Percentiles rank a stretch among this genome's conserved stretches.
phyloP scores from a whole-genome alignment of 2,113 vertebrate genomes.

The Xiphorhynchus elegans region DNA sequence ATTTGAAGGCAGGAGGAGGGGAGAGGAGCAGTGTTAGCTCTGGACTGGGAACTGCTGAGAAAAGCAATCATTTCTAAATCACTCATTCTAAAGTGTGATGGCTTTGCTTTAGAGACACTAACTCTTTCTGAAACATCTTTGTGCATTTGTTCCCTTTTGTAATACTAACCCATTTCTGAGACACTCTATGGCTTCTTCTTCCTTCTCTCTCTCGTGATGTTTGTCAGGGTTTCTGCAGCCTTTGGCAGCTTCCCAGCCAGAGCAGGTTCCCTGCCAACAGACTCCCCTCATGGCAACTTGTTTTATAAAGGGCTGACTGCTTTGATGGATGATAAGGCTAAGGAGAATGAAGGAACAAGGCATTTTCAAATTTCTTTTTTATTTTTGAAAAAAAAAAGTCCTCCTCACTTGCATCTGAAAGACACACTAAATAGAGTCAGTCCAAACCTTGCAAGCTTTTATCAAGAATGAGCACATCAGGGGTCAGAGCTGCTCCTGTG shows the following conservation, averaged over 20 bases:
- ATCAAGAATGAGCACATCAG: not conserved
- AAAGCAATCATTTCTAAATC: not conserved
- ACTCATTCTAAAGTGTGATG: not conserved
- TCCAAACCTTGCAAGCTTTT: not conserved
- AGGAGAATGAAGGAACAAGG: not conserved
- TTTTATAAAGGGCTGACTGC: slow-evolving; percentile 27
- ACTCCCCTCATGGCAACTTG: not conserved
- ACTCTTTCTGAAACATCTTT: not conserved
- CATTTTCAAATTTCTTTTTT: not conserved
- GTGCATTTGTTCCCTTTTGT: not conserved
- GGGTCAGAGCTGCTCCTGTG: not conserved
- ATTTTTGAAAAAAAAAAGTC: not conserved
- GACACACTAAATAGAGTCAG: not conserved
- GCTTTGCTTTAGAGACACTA: not conserved
- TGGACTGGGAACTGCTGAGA: not conserved
- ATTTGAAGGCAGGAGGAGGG: not conserved
- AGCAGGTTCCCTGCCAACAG: slow-evolving; percentile 35
- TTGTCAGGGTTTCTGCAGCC: slow-evolving; percentile 24
- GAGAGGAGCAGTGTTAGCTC: not conserved
- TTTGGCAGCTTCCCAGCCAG: slow-evolving; percentile 52
- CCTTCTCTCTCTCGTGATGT: not conserved
- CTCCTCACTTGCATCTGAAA: not conserved
- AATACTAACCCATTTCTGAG: slow-evolving; percentile 15
- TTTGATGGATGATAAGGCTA: slow-evolving; percentile 47
- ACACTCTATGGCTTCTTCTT: not conserved